Percentiles rank a stretch among this genome's conserved stretches.
phyloP scores from a whole-genome alignment of 2,888 invertebrate genomes.

The Aquatica leii region DNA sequence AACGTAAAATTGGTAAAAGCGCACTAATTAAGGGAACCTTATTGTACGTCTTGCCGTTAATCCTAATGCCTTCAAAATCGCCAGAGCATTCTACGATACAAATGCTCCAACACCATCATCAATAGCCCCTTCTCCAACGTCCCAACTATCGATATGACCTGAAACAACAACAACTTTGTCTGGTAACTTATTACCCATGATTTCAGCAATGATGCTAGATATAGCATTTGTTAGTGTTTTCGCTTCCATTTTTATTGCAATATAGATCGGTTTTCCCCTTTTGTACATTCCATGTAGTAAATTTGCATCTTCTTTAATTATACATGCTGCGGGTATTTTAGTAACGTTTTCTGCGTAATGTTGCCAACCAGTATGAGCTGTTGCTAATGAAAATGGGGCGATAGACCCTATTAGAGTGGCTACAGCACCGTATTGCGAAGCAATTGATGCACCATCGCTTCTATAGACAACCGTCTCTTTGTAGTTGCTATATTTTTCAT shows the following conservation, averaged over 20 bases:
- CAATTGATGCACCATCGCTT: conserved; percentile 70
- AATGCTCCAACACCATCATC: conserved; percentile 86
- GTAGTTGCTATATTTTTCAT: conserved; percentile 72
- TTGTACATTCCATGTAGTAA: conserved; percentile 67
- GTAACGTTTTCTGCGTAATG: conserved; percentile 66
- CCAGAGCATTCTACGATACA: conserved; percentile 78
- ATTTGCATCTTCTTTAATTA: conserved; percentile 81
- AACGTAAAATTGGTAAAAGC: too few relatives aligned
- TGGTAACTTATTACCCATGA: conserved; percentile 54
- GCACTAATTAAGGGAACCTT: too few relatives aligned
- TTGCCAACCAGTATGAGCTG: conserved; percentile 81
- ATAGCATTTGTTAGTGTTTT: conserved; percentile 63
- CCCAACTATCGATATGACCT: conserved; percentile 89
- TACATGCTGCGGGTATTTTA: conserved; percentile 77
- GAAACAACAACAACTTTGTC: conserved; percentile 76
- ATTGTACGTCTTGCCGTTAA: conserved; percentile 76
- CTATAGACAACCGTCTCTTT: conserved; percentile 73
- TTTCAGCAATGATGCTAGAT: conserved; percentile 79
- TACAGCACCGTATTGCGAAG: conserved; percentile 77
- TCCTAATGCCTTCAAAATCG: conserved; percentile 70
- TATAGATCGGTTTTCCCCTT: conserved; percentile 57
- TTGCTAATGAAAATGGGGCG: conserved; percentile 78
- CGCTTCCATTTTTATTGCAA: conserved; percentile 74
- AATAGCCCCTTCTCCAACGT: conserved; percentile 88
- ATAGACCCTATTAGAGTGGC: conserved; percentile 79